Evolutionary conservation across 2,113 vertebrate species (phyloP).

Genomic region (Passer domesticus): DNA sequence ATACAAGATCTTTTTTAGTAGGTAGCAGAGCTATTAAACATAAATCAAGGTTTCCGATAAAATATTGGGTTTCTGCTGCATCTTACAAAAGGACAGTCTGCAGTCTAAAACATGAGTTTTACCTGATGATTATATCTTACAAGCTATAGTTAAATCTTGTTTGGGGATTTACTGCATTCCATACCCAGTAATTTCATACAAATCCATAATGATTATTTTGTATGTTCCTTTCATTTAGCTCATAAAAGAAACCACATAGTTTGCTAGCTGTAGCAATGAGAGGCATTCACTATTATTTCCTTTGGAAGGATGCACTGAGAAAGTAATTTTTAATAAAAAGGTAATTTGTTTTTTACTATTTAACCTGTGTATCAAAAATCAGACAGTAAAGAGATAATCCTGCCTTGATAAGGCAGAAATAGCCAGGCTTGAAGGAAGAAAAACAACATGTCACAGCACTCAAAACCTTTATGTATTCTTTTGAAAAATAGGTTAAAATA

Average conservation of each 20-base stretch:
- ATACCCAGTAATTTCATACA: slow-evolving; percentile 55
- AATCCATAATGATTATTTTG: slow-evolving; percentile 63
- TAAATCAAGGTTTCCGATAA: slow-evolving; percentile 68
- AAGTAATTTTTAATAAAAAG: neutral
- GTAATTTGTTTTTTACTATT: neutral
- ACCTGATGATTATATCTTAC: neutral
- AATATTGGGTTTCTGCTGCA: slow-evolving; percentile 62
- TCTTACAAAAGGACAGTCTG: slow-evolving; percentile 13
- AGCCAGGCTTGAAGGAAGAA: neutral
- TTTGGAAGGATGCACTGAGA: neutral
- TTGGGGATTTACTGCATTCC: slow-evolving; percentile 62
- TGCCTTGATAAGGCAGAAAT: neutral
- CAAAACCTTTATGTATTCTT: neutral
- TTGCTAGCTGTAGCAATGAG: neutral
- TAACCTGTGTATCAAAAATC: neutral
- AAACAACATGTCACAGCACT: neutral
- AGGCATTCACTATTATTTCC: neutral
- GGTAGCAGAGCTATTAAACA: slow-evolving; percentile 65
- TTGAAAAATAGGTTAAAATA: neutral
- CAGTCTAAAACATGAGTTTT: neutral
- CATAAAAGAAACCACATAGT: slow-evolving; percentile 57
- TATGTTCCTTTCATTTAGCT: slow-evolving; percentile 57
- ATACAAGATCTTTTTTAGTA: slow-evolving; percentile 73
- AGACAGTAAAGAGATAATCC: neutral
- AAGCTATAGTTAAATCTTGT: slow-evolving; percentile 29